Base-by-base conservation (phyloP, 2,797 vertebrate species). In the Epinephelus malabaricus region DNA sequence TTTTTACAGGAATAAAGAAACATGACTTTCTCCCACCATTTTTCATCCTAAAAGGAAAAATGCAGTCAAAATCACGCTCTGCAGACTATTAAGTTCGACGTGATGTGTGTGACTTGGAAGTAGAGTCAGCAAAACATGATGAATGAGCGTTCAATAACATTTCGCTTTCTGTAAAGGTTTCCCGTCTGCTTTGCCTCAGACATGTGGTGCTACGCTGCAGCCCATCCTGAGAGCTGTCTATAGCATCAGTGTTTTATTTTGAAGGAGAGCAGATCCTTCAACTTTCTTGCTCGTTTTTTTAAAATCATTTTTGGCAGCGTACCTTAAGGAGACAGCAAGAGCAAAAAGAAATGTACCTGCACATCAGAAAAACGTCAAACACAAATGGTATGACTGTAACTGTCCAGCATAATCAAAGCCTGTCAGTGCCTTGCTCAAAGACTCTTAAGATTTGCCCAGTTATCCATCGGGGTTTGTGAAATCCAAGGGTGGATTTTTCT, bases 101-200 rank as follows among this genome's bases (percentile, higher is more conserved):
- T 86, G 86, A 88, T 76, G 63, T 77, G 50, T 82, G 70, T 73
- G 83, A 79, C 78, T 78, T 73, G 51, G 72, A 73, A 73, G 85
- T 60, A 8, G 78, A 85, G 43, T 85, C 85, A 87, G 88, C 69
- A 81, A 85, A 89, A 79, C 70, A 69, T 53, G 86, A 90, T 83
- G 78, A 91, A 91, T 69, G 86, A 82, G 69, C 65, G 4, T 77
- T 82, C 60, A 17, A 51, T 75, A 85, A 73, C 66, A 60, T 79
- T 88, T 86, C 58, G 56, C 62, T 80, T 78, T 85, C 78, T 78
- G 14, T 54, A 60, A 82, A 82, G 18, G 53, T 75, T 83, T 54
- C 46, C 34, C 14, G 76, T 66, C 85, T 76, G 43, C 72, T 68
- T 60, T 67, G 43, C 53, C 63, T 67, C 62, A 84, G 74, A 82